A percentile compares a stretch with the other conserved stretches of the same genome.
These are phyloP conservation scores for Calameuta pallipes DNA, from an alignment of 2,888 invertebrate genomes.

Conservation along the genomic window DNA sequence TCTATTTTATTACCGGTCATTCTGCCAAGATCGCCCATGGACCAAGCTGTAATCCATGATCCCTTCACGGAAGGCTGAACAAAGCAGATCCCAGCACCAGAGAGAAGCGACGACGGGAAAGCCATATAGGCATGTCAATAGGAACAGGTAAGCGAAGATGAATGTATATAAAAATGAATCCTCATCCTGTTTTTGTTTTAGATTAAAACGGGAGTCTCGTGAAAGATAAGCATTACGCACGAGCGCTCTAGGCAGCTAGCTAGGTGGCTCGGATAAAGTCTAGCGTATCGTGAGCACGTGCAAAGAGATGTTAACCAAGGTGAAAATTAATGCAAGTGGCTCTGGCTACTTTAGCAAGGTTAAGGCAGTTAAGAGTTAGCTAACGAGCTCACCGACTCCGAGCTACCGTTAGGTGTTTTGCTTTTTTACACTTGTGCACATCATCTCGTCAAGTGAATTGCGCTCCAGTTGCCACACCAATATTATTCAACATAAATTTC, in stretches of 20 bases:
- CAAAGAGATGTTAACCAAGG: background rate
- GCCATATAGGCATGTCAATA: background rate
- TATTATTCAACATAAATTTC: constrained; percentile 1
- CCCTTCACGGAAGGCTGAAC: constrained; percentile 5
- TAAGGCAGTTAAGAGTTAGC: constrained; percentile 34
- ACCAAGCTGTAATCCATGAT: background rate
- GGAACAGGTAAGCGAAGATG: background rate
- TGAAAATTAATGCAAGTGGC: background rate
- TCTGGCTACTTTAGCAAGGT: constrained; percentile 27
- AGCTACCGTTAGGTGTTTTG: constrained; percentile 51
- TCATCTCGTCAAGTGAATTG: constrained; percentile 16
- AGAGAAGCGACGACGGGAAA: background rate
- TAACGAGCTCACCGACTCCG: constrained; percentile 38
- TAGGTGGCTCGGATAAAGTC: background rate
- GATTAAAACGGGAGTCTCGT: background rate
- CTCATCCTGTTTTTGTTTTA: background rate
- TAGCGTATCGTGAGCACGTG: background rate
- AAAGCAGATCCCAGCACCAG: background rate
- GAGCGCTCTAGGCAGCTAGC: background rate
- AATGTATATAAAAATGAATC: background rate
- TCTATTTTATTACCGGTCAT: background rate
- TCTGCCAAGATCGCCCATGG: background rate
- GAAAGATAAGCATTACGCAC: background rate
- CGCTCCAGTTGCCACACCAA: constrained; percentile 7
- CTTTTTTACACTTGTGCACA: constrained; percentile 31